Conservation (phyloP, 2,888 invertebrate genomes). For the Dolichomitus sp. region DNA sequence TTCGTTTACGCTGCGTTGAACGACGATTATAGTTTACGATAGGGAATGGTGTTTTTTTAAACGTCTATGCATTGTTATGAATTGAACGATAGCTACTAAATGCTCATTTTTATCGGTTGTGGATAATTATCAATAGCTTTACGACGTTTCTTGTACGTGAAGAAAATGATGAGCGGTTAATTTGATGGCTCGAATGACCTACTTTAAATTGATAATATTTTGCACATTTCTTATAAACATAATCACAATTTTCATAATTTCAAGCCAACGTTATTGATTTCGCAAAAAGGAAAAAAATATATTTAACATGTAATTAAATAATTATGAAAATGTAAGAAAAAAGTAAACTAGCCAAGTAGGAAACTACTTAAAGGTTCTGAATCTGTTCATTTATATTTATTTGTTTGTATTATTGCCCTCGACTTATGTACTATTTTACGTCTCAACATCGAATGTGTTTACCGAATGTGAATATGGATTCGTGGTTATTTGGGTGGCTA, state of each 20-base stretch:
- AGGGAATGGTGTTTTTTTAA: too few species aligned
- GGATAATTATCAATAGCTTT: slow-evolving; percentile 3
- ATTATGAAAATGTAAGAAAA: background rate
- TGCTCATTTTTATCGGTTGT: background rate
- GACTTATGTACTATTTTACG: background rate
- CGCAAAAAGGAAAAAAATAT: background rate
- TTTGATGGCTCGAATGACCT: background rate
- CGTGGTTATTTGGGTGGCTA: too few species aligned
- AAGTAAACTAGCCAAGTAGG: too few species aligned
- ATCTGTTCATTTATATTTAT: too few species aligned
- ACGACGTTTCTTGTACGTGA: background rate
- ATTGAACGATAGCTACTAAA: background rate
- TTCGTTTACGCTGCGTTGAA: background rate
- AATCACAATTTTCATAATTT: background rate
- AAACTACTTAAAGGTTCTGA: too few species aligned
- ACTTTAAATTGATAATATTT: background rate
- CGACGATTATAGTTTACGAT: background rate
- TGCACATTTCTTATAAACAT: background rate
- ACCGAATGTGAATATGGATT: slow-evolving; percentile 2
- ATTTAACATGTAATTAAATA: background rate
- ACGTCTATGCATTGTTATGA: too few species aligned
- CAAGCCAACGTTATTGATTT: background rate
- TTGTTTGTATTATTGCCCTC: too few species aligned
- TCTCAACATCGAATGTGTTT: background rate
- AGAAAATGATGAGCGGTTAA: background rate